These are phyloP conservation scores for Aurelia aurita DNA, from an alignment of 30 jellyfish, hydroid and myxozoan genomes.

Conservation along the genomic window DNA sequence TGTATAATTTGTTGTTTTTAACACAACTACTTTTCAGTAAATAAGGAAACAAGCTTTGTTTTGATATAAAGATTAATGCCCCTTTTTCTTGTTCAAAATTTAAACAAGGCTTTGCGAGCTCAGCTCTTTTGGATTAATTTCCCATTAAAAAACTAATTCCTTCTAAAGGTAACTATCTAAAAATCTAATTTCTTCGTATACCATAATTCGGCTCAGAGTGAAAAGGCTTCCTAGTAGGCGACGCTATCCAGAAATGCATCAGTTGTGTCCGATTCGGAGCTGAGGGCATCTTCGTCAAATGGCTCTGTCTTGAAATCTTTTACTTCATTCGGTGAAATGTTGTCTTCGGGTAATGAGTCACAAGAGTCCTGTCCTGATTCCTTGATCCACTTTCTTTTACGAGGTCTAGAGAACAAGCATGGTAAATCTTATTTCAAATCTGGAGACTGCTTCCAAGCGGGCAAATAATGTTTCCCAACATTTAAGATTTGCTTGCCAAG, in stretches of 20 bases:
- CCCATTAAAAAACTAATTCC: background rate
- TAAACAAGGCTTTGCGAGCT: too few relatives aligned
- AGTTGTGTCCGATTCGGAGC: slow-evolving; percentile 59
- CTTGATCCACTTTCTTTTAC: slow-evolving; percentile 48
- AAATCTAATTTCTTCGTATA: background rate
- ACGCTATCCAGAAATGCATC: slow-evolving; percentile 52
- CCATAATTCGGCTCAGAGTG: background rate
- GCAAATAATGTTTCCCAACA: too few relatives aligned
- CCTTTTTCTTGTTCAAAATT: too few relatives aligned
- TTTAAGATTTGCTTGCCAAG: too few relatives aligned
- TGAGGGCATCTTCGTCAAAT: slow-evolving; percentile 58
- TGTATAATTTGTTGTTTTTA: too few relatives aligned
- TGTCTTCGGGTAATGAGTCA: slow-evolving; percentile 68
- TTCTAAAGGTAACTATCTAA: background rate
- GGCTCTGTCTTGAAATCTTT: slow-evolving; percentile 59
- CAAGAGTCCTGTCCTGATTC: slow-evolving; percentile 61
- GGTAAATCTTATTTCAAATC: background rate
- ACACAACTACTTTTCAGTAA: too few relatives aligned
- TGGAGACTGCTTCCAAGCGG: too few relatives aligned
- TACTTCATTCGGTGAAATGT: slow-evolving; percentile 34
- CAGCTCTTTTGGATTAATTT: too few relatives aligned
- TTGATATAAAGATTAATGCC: too few relatives aligned
- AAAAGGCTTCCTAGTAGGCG: slow-evolving; percentile 20
- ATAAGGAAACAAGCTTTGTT: too few relatives aligned
- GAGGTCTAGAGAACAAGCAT: slow-evolving; percentile 12